Evolutionary conservation across 2,797 vertebrate genomes (phyloP), one percentile per base, ranked within the genome.

Genomic region (Siniperca obscura): DNA sequence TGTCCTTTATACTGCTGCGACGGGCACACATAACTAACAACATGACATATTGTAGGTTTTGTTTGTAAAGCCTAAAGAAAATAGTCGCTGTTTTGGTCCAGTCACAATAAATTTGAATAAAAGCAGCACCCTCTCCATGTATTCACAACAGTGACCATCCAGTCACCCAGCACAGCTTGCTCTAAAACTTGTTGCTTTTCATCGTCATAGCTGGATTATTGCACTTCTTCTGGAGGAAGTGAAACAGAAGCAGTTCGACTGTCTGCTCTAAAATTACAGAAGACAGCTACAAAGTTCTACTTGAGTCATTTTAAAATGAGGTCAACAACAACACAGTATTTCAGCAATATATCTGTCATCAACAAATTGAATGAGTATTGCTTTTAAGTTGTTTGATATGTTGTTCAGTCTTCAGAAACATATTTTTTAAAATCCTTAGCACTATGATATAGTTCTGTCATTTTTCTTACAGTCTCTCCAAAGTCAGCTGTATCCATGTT

Each of bases 361-460:
- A 84, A 88, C 79, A 91, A 87, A 91, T 81, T 19, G 56, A 87
- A 86, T 92, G 83, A 89, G 95, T 95, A 96, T 96, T 96, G 95
- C 95, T 96, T 94, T 93, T 78, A 84, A 83, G 83, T 91, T 88
- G 78, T 86, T 94, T 92, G 94, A 95, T 94, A 94, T 92, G 94
- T 94, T 89, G 81, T 76, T 90, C 86, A 89, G 88, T 92, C 88
- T 93, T 93, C 70, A 86, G 85, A 88, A 83, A 86, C 78, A 30
- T 74, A 72, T 59, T 74, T 74, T 67, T 67, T 57, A 25, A 56
- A 68, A 72, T 84, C 66, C 30, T 68, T 71, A 56, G 30, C 81
- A 76, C 84, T 70, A 69, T 53, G 1, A 67, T 72, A 74, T 52
- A 82, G 81, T 91, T 78, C 76, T 68, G 44, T 55, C 46, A 57